phyloP scores from a whole-genome alignment of 1,140 invertebrate species.

The Physella acuta region DNA sequence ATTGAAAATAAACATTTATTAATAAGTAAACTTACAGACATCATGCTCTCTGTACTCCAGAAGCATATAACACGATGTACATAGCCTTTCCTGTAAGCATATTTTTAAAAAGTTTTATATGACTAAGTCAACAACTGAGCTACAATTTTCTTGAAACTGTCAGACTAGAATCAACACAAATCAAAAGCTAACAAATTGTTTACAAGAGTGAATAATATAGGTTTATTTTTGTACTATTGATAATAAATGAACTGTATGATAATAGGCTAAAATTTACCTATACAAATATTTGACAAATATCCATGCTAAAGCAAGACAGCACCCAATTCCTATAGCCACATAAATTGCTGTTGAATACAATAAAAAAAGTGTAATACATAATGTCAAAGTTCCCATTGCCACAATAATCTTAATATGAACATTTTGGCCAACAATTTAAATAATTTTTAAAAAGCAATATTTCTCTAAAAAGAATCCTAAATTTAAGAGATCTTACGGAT shows the following conservation, averaged over 20 bases:
- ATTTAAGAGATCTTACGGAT: too few relatives aligned
- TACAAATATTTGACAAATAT: slow-evolving; percentile 36
- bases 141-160: background rate
- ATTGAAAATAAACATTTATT: background rate
- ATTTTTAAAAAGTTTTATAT: background rate
- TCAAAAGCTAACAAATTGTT: too few relatives aligned
- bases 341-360: slow-evolving; percentile 41
- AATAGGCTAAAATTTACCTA: slow-evolving; percentile 28
- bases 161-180: background rate
- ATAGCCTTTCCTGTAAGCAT: slow-evolving; percentile 26
- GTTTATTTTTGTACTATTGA: too few relatives aligned
- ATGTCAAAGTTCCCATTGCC: background rate
- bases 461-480: too few relatives aligned
- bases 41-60: slow-evolving; percentile 35
- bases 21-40: slow-evolving; percentile 29
- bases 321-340: slow-evolving; percentile 38
- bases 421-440: too few relatives aligned
- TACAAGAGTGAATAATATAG: too few relatives aligned
- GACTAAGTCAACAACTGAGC: background rate
- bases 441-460: too few relatives aligned
- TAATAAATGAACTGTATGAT: too few relatives aligned
- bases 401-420: slow-evolving; percentile 7
- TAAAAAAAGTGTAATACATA: background rate
- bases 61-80: slow-evolving; percentile 30
- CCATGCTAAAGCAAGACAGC: slow-evolving; percentile 35